Conservation (phyloP, 2,797 vertebrate species). For the Pagetopsis macropterus region DNA sequence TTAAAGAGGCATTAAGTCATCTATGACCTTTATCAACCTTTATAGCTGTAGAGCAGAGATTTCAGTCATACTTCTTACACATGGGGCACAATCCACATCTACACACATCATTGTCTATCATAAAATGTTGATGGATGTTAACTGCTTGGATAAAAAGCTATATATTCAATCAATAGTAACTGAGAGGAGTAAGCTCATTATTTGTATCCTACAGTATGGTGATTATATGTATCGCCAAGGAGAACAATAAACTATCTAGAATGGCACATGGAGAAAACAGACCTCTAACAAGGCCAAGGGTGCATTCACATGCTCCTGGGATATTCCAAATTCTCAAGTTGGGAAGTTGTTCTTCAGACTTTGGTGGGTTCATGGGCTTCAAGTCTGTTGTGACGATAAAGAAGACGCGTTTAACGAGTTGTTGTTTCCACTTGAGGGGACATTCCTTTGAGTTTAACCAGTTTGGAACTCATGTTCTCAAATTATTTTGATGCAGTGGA, state of each 20-base stretch:
- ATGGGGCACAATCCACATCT: background rate
- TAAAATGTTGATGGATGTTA: background rate
- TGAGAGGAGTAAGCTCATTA: background rate
- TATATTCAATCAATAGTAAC: background rate
- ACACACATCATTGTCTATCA: background rate
- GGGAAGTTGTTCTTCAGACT: too few species aligned
- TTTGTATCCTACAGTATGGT: background rate
- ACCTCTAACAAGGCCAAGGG: too few species aligned
- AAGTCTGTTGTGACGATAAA: too few species aligned
- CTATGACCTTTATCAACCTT: constrained; percentile 17
- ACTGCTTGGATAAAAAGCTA: background rate
- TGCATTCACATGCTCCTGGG: too few species aligned
- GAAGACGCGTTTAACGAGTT: too few species aligned
- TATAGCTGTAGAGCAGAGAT: background rate
- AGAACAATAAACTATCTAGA: background rate
- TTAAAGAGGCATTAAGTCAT: constrained; percentile 28
- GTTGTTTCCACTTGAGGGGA: too few species aligned
- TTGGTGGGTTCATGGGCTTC: too few species aligned
- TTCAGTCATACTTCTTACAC: constrained; percentile 16
- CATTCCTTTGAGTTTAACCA: too few species aligned
- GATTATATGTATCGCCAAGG: background rate
- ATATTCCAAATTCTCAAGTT: too few species aligned
- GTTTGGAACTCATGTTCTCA: too few species aligned
- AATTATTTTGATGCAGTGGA: too few species aligned
- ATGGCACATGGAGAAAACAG: too few species aligned